Evolutionary conservation across 2,888 invertebrate genomes (phyloP).

Genomic region (Smittia sp.): DNA sequence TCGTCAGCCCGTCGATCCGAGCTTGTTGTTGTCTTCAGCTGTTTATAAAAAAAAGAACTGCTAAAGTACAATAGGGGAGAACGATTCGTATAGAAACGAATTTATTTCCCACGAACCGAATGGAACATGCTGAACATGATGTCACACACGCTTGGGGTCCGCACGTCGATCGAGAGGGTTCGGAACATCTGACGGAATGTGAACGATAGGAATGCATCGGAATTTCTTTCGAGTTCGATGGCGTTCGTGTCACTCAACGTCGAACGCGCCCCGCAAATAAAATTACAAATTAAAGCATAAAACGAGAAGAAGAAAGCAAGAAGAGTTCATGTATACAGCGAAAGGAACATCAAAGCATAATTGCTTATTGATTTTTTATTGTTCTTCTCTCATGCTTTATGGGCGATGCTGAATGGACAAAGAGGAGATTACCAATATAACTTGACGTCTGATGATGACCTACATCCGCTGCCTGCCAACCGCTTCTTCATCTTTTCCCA

Average conservation of each 20-base stretch:
- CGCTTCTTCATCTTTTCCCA: not conserved
- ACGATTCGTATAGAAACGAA: conserved; percentile 32
- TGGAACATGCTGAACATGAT: conserved; percentile 37
- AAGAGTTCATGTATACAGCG: conserved; percentile 36
- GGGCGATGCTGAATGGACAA: conserved; percentile 11
- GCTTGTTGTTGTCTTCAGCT: conserved; percentile 40
- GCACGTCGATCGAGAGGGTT: not conserved
- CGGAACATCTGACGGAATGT: not conserved
- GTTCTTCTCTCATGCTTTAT: conserved; percentile 30
- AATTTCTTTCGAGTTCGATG: not conserved
- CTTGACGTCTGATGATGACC: conserved; percentile 37
- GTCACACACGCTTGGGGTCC: conserved; percentile 37
- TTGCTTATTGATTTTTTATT: conserved; percentile 42
- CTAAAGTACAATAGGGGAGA: conserved; percentile 40
- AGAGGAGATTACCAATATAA: conserved; percentile 17
- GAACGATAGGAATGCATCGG: not conserved
- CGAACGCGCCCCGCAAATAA: conserved; percentile 16
- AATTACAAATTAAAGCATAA: conserved; percentile 41
- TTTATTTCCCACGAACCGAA: conserved; percentile 37
- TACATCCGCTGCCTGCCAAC: conserved; percentile 29
- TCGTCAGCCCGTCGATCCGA: not conserved
- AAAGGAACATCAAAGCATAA: conserved; percentile 39
- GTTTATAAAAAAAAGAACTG: conserved; percentile 35
- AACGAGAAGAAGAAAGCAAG: not conserved
- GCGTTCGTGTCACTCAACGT: conserved; percentile 18